Evolutionary conservation across 1,140 invertebrate species (phyloP).

Genomic region (Anagrus nilaparvatae): DNA sequence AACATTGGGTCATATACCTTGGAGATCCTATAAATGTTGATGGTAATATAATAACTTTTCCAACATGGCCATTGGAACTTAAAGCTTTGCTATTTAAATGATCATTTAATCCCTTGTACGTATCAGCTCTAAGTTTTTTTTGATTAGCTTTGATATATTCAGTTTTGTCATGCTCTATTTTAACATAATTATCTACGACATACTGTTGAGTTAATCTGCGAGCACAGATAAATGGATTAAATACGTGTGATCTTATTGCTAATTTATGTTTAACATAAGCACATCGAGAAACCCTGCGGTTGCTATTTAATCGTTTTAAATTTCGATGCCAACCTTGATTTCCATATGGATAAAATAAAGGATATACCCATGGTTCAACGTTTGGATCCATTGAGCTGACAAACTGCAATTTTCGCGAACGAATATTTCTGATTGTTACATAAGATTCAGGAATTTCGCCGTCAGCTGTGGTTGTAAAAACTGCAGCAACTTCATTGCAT

Average conservation of each 20-base stretch:
- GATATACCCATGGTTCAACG: constrained; percentile 7
- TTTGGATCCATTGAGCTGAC: constrained; percentile 9
- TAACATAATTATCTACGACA: constrained; percentile 10
- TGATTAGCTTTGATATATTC: constrained; percentile 20
- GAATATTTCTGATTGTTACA: constrained; percentile 8
- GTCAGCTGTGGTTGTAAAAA: constrained; percentile 6
- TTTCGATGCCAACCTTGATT: constrained; percentile 9
- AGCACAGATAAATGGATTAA: background rate
- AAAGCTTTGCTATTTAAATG: constrained; percentile 6
- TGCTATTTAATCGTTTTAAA: background rate
- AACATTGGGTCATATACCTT: background rate
- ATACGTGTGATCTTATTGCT: background rate
- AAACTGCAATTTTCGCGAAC: constrained; percentile 1
- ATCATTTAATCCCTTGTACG: constrained; percentile 7
- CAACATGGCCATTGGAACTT: constrained; percentile 14
- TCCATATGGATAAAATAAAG: constrained; percentile 11
- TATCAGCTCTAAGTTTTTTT: constrained; percentile 6
- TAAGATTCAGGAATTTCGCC: constrained; percentile 9
- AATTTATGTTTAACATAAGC: constrained; percentile 6
- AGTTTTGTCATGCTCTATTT: constrained; percentile 49
- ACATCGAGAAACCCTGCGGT: background rate
- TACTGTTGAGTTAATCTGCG: constrained; percentile 1
- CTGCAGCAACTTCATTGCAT: constrained; percentile 1
- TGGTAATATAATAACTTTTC: constrained; percentile 8
- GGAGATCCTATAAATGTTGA: constrained; percentile 1